Percentiles rank a stretch among this genome's conserved stretches.
Conservation (phyloP, 2,888 invertebrate species). For the Tipula unca region DNA sequence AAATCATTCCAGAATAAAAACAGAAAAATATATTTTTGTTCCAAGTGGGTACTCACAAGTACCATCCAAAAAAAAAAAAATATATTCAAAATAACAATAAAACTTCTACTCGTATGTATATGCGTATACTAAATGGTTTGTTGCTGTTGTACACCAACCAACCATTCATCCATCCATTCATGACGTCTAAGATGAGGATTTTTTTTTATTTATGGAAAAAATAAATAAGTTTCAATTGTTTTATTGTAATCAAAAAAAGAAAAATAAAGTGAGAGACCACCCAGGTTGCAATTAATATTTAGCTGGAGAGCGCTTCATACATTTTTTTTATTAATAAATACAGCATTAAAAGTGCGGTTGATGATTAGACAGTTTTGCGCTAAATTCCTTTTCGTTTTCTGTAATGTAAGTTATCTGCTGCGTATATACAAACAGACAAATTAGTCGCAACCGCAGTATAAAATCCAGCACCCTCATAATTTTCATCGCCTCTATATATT, state of each 20-base stretch:
- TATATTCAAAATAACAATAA: neutral
- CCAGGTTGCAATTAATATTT: neutral
- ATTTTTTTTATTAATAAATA: neutral
- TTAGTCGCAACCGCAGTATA: neutral
- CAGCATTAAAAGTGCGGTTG: neutral
- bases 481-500: neutral
- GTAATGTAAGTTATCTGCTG: neutral
- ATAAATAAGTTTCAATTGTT: neutral
- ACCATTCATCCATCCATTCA: neutral
- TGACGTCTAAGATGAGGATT: conserved; percentile 14
- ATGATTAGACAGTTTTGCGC: neutral
- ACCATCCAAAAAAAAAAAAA: neutral
- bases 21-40: neutral
- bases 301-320: neutral
- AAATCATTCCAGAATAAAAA: neutral
- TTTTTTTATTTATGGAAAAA: neutral
- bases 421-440: neutral
- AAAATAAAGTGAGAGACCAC: conserved; percentile 1
- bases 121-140: neutral
- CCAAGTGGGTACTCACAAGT: neutral
- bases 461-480: neutral
- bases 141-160: conserved; percentile 8
- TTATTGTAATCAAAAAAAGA: neutral
- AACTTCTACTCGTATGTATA: neutral
- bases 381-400: neutral